Evolutionary conservation across 92 coral and sea anemone species (phyloP).

Genomic region (Palythoa grandis): DNA sequence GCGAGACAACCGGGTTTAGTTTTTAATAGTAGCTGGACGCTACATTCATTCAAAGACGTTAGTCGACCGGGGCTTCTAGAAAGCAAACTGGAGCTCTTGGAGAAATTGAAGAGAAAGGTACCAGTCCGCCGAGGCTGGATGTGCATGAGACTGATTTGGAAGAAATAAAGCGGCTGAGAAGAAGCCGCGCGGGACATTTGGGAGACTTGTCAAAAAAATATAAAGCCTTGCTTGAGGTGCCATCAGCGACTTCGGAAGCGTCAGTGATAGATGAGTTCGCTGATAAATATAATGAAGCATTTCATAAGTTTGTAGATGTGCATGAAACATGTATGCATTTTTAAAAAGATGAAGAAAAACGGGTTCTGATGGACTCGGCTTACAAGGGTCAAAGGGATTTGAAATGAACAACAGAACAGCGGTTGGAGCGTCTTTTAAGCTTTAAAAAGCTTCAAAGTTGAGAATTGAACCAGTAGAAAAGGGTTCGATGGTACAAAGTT

Average conservation of each 20-base stretch:
- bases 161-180: slow-evolving; percentile 26
- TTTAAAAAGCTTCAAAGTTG: slow-evolving; percentile 30
- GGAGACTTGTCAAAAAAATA: not conserved
- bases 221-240: slow-evolving; percentile 9
- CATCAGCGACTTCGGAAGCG: slow-evolving; percentile 29
- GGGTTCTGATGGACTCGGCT: slow-evolving; percentile 49
- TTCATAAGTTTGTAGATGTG: slow-evolving; percentile 55
- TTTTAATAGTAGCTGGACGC: not conserved
- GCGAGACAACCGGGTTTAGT: not conserved
- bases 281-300: slow-evolving; percentile 44
- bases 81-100: not conserved
- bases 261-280: slow-evolving; percentile 17
- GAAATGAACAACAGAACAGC: slow-evolving; percentile 45
- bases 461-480: slow-evolving; percentile 29
- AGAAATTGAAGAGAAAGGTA: not conserved
- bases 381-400: slow-evolving; percentile 53
- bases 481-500: slow-evolving; percentile 27
- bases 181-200: slow-evolving; percentile 6
- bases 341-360: slow-evolving; percentile 57
- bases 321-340: slow-evolving; percentile 55
- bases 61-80: not conserved
- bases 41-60: not conserved
- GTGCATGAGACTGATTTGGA: slow-evolving; percentile 20
- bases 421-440: slow-evolving; percentile 37
- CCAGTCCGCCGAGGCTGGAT: slow-evolving; percentile 21